phyloP scores from a whole-genome alignment of 2,888 invertebrate genomes.

The Busseola fusca region DNA sequence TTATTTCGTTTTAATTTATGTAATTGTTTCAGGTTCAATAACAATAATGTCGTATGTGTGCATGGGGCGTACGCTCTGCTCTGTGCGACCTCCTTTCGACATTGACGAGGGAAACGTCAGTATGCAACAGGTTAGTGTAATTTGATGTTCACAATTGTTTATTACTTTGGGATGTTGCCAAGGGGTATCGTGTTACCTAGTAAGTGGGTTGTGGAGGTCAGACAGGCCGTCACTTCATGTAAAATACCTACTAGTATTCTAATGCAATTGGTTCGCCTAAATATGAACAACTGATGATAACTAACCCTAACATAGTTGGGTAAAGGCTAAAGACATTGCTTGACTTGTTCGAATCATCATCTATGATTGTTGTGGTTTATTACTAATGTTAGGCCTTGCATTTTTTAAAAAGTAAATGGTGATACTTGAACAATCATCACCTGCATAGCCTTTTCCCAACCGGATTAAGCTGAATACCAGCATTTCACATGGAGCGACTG shows the following conservation, averaged over 20 bases:
- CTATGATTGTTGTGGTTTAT: too few relatives aligned
- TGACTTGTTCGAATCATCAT: neutral
- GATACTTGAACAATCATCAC: too few relatives aligned
- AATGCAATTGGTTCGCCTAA: neutral
- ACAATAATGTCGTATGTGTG: slow-evolving; percentile 91
- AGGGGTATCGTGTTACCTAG: neutral
- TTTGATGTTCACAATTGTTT: neutral
- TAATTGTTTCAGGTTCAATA: slow-evolving; percentile 85
- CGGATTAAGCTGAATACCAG: too few relatives aligned
- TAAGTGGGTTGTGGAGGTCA: neutral
- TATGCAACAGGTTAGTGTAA: slow-evolving; percentile 90
- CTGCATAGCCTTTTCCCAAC: too few relatives aligned
- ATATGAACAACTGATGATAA: too few relatives aligned
- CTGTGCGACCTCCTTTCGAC: slow-evolving; percentile 91
- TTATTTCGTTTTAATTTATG: neutral
- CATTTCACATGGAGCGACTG: too few relatives aligned
- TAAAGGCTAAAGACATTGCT: neutral
- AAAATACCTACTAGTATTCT: neutral
- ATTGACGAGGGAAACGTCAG: slow-evolving; percentile 90
- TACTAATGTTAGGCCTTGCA: too few relatives aligned
- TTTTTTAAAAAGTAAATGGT: too few relatives aligned
- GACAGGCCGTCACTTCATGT: neutral
- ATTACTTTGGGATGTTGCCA: neutral
- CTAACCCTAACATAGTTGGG: neutral
- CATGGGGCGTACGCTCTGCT: slow-evolving; percentile 92